These are phyloP conservation scores for Lepeophtheirus salmonis DNA, from an alignment of 1,140 invertebrate genomes.

Conservation along the genomic window DNA sequence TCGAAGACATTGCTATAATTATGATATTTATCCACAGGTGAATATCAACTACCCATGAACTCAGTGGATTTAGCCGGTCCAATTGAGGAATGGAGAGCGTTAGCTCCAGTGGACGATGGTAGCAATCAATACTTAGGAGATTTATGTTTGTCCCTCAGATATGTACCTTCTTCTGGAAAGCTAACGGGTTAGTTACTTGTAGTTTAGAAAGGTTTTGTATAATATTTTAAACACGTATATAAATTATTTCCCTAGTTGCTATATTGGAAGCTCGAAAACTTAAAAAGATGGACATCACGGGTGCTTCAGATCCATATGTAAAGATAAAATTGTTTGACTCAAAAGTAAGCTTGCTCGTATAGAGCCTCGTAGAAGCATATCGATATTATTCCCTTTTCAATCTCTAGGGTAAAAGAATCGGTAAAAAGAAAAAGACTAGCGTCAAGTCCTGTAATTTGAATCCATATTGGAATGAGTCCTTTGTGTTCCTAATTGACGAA, in stretches of 20 bases:
- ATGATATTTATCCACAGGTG: conserved; percentile 10
- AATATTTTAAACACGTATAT: not conserved
- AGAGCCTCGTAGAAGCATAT: no score
- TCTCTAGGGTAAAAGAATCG: conserved; percentile 15
- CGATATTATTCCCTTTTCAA: conserved; percentile 48
- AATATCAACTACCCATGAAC: conserved; percentile 17
- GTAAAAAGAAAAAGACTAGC: conserved; percentile 18
- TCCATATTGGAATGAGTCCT: conserved; percentile 67
- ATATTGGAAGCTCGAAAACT: conserved; percentile 46
- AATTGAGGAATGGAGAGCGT: conserved; percentile 17
- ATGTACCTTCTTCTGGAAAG: conserved; percentile 19
- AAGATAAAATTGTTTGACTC: conserved; percentile 49
- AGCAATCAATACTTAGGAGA: conserved; percentile 18
- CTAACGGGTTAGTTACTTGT: conserved; percentile 14
- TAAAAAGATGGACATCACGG: conserved; percentile 58
- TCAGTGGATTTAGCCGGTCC: conserved; percentile 17
- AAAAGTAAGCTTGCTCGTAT: no score
- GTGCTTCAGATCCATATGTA: conserved; percentile 67
- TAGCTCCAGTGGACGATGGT: conserved; percentile 19
- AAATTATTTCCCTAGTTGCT: conserved; percentile 8
- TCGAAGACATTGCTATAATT: no score
- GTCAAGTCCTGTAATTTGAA: conserved; percentile 44
- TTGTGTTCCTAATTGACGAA: conserved; percentile 38
- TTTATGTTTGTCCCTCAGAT: conserved; percentile 17
- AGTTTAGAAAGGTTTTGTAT: not conserved